Conservation (phyloP, 2,797 vertebrate genomes). For the Pogoniulus pusillus region DNA sequence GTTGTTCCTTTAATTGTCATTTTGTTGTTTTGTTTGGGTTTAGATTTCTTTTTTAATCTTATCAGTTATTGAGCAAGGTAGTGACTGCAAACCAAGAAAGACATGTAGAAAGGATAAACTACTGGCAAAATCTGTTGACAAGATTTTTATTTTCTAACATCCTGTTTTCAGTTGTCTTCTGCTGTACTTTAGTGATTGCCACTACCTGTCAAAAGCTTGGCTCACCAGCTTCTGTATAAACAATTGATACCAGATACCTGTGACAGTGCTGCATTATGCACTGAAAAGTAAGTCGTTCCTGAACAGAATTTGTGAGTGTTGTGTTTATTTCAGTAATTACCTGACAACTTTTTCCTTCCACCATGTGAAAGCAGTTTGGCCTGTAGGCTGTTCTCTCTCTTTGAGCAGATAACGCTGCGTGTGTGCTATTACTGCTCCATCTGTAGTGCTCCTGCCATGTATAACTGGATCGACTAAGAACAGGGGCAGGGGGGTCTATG, state of each 20-base stretch:
- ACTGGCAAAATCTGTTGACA: neutral
- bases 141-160: neutral
- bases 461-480: neutral
- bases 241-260: neutral
- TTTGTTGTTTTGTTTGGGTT: too few relatives aligned
- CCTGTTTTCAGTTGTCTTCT: neutral
- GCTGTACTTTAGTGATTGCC: neutral
- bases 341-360: neutral
- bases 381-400: neutral
- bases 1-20: neutral
- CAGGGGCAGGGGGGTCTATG: neutral
- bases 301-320: neutral
- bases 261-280: neutral
- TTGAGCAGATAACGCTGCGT: fast-evolving
- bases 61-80: neutral
- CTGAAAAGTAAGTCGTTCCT: neutral
- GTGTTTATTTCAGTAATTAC: conserved; percentile 16
- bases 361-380: neutral
- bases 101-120: neutral
- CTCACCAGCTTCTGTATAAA: neutral
- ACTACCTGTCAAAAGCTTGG: neutral
- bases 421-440: neutral
- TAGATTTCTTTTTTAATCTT: too few relatives aligned
- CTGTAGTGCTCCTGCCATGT: neutral
- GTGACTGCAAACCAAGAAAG: neutral